Base-by-base conservation (phyloP, 2,797 vertebrate species). In the Fistularia commersonii region DNA sequence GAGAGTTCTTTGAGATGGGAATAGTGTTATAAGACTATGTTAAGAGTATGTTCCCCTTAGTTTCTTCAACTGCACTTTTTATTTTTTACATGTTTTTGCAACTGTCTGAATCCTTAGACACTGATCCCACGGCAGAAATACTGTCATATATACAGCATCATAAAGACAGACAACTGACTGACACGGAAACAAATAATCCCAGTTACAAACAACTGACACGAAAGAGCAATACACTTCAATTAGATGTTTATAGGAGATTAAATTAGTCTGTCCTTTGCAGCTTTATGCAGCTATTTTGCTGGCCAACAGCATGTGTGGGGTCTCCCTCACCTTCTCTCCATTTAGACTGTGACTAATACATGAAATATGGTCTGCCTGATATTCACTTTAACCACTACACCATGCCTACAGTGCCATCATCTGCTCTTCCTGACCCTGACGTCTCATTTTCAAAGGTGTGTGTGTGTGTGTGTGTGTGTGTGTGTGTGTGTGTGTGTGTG, bases 341-440 rank as follows among this genome's bases (percentile, higher is more conserved):
- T 79, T 79, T 76, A 85, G 80, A 66, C 58, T 38, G 37, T 69
- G 72, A 79, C 79, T 48, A 62, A 72, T 73, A 64, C 50, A 64
- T 81, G 74, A 83, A 82, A 80, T 77, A 77, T 41, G 61, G 62
- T 52, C 71, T 42, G 54, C 76, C 69, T 77, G 64, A 39, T 68
- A 64, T 82, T 82, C 80, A 71, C 68, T 64, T 77, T 59, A 66
- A 71, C 68, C 69, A 63, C 64, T 61, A 50, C n/a, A 10, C 71
- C 59, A 61, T 53, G 67, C 69, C 68, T 69, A 68, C 73, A 63
- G 79, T 85, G 83, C 85, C 85, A 83, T 86, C 85, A 74, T 81
- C 74, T 60, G 61, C 64, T 74, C 59, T 64, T 51, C 40, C 61
- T 74, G 77, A 78, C 81, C 76, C 82, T 73, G 76, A 88, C 73